Evolutionary conservation across 2,797 vertebrate species (phyloP), one percentile per base, ranked within the genome.

Genomic region (Chelonia mydas): DNA sequence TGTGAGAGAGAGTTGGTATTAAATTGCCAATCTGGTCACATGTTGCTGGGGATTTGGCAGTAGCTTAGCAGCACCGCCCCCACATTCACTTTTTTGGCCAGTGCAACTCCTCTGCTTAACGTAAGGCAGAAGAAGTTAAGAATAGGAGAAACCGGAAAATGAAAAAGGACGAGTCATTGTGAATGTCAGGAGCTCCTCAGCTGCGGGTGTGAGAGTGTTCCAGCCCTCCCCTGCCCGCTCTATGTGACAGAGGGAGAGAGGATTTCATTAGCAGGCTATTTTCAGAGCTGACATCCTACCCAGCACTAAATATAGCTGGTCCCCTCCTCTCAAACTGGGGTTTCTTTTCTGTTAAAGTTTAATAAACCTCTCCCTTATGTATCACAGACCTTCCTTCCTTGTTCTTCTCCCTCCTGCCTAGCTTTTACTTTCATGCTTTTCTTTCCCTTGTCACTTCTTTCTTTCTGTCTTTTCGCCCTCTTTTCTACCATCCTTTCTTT

Each of bases 241-340:
- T 96, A 92, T 97, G 97, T 97, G 96, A 98, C 96, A 98, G 96
- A 90, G 94, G 87, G 95, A 86, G 90, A 97, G 96, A 97, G 96
- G 93, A 97, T 97, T 98, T 95, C 97, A 97, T 98, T 96, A 96
- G 96, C 96, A 92, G 95, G 95, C 98, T 98, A 98, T 98, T 98
- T 98, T 98, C 95, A 97, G 96, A 97, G 95, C 97, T 98, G 98
- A 98, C 97, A 98, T 98, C 95, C 96, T 98, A 98, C 97, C 98
- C 97, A 95, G 6, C 23, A 93, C 97, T 98, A 98, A 98, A 98
- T 98, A 98, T 98, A 98, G 96, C 86, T 5, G 8, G 57, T 95
- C 94, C 96, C 97, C 97, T 98, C 97, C 95, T 97, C 94, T 93
- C 95, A 97, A 97, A 97, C 76, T 92, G 96, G 93, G 94, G 86